A percentile compares a stretch with the other conserved stretches of the same genome.
These are phyloP conservation scores for Odobenus rosmarus DNA, from an alignment of 2,113 vertebrate species.

Conservation along the genomic window DNA sequence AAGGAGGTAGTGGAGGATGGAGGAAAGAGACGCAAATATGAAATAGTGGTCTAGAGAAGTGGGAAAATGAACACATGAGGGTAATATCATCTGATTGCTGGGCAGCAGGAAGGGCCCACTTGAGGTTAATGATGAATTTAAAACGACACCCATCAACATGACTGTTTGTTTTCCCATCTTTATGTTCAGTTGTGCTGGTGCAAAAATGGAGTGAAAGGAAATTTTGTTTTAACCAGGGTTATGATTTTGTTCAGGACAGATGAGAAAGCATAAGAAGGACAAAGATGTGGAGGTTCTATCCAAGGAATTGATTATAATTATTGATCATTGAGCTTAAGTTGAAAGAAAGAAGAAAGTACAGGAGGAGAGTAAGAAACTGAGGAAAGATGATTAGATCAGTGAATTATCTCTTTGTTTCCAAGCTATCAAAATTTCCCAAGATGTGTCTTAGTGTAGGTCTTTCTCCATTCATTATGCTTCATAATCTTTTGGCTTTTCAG, in stretches of 20 bases:
- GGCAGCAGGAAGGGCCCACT: neutral
- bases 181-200: neutral
- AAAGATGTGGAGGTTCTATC: neutral
- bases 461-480: neutral
- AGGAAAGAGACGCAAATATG: neutral
- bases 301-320: neutral
- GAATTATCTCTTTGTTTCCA: neutral
- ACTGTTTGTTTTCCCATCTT: neutral
- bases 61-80: neutral
- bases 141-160: neutral
- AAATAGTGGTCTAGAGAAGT: neutral
- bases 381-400: neutral
- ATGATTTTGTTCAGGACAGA: neutral
- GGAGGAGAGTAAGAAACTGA: neutral
- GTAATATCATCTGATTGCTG: neutral
- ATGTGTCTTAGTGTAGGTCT: neutral
- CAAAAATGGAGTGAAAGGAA: conserved; percentile 7
- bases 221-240: neutral
- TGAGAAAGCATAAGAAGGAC: neutral
- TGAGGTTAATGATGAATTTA: conserved; percentile 18
- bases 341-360: neutral
- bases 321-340: neutral
- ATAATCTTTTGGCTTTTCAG: neutral
- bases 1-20: neutral
- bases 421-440: neutral